Evolutionary conservation across 2,113 vertebrate genomes (phyloP).

Genomic region (Thamnaconus septentrionalis): DNA sequence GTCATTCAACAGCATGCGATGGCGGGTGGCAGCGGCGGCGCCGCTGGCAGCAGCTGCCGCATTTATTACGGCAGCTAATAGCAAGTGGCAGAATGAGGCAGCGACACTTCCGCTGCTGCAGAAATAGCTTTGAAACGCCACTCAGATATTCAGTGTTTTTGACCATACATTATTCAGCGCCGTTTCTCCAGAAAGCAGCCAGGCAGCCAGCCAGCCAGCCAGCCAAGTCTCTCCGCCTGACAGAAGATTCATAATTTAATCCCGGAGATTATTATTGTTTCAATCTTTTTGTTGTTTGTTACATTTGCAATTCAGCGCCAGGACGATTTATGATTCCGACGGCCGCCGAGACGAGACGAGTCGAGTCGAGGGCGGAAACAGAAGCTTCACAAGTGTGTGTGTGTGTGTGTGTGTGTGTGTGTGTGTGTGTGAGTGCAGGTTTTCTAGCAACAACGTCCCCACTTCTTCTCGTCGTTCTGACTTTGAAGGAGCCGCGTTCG

Average conservation of each 20-base stretch:
- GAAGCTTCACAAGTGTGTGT: no score
- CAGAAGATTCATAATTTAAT: neutral
- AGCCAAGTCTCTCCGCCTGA: neutral
- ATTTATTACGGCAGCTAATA: neutral
- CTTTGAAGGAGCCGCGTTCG: no score
- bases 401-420: no score
- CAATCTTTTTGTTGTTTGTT: neutral
- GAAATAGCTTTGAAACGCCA: constrained; percentile 10
- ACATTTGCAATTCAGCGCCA: constrained; percentile 7
- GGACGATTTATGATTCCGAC: no score
- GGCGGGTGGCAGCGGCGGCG: no score
- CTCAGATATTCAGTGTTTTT: constrained; percentile 16
- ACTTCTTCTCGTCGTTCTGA: no score
- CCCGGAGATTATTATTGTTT: neutral
- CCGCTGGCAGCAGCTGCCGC: neutral
- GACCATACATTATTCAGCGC: constrained; percentile 1
- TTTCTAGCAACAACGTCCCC: no score
- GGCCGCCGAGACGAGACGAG: no score
- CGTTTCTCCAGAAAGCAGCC: neutral
- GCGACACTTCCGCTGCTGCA: neutral
- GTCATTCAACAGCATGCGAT: no score
- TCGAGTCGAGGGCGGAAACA: no score
- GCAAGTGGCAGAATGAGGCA: constrained; percentile 11
- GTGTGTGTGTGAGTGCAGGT: no score
- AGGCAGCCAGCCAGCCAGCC: no score